Base-by-base conservation (phyloP, 1,140 invertebrate species). In the Physella acuta region DNA sequence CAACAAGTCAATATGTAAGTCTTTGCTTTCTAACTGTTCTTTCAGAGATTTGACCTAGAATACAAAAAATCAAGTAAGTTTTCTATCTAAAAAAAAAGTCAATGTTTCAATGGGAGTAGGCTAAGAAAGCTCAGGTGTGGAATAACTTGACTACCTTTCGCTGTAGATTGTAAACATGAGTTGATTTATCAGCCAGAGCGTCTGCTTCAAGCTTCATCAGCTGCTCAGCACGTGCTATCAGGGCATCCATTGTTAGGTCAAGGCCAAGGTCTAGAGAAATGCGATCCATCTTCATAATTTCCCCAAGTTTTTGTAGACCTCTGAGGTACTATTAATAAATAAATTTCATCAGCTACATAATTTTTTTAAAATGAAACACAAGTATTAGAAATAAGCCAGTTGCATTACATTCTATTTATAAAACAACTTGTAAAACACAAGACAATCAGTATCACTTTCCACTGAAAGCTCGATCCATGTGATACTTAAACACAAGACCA, bases 11-110 rank as follows among this genome's bases (percentile, higher is more conserved):
- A 96, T 85, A 81, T 97, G 94, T 3, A 97, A 87, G 82, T 97
- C 94, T 77, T 94, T 91, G 71, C 93, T 90, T 81, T 95, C 93
- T 20, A 96, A 84, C 81, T 96, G 93, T 79, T 97, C 94, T 24
- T 93, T 88, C 0, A 96, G 81, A 2, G 91, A 91, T 72, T 93
- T 88, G 2, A 84, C 72, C 71, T 73, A 44, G 5, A 44, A n/a
- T n/a, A n/a, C n/a, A n/a, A n/a, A n/a, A n/a, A n/a, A n/a, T n/a
- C n/a, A n/a, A n/a, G n/a, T n/a, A n/a, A n/a, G n/a, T n/a, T n/a
- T n/a, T n/a, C n/a, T n/a, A n/a, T n/a, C n/a, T n/a, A n/a, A n/a
- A n/a, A n/a, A n/a, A n/a, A n/a, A n/a, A n/a, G n/a, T n/a, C n/a
- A n/a, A n/a, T n/a, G n/a, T n/a, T n/a, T n/a, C n/a, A n/a, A n/a